phyloP scores from a whole-genome alignment of 2,113 vertebrate genomes.

The Eptesicus fuscus region DNA sequence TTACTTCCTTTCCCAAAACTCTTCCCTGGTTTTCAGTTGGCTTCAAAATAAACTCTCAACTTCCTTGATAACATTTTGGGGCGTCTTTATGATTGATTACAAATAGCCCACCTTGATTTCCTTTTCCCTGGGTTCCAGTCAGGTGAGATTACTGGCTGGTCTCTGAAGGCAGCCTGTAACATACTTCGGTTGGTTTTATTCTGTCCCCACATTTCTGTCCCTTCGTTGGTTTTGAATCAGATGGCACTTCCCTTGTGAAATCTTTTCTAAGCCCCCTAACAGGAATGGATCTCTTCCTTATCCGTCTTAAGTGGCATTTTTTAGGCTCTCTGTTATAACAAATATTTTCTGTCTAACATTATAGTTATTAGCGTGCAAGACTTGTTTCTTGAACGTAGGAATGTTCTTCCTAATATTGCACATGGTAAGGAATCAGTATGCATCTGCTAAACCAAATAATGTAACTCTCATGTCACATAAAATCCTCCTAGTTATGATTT shows the following conservation, averaged over 20 bases:
- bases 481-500: background rate
- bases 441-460: background rate
- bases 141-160: background rate
- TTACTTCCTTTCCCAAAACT: background rate
- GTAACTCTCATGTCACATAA: background rate
- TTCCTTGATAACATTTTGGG: background rate
- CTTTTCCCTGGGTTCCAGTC: background rate
- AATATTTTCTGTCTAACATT: background rate
- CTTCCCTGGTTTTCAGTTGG: background rate
- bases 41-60: constrained; percentile 3
- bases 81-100: background rate
- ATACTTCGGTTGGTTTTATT: background rate
- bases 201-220: background rate
- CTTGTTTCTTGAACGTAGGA: background rate
- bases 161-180: background rate
- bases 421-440: background rate
- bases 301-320: background rate
- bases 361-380: background rate
- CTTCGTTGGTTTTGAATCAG: background rate
- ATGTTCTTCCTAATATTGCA: background rate
- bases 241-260: constrained; percentile 23
- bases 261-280: background rate
- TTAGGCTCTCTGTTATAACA: background rate
- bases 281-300: constrained; percentile 4
- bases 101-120: background rate